A percentile compares a stretch with the other conserved stretches of the same genome.
These are phyloP conservation scores for Babyrousa celebensis DNA, from an alignment of 2,797 vertebrate genomes.

Conservation along the genomic window DNA sequence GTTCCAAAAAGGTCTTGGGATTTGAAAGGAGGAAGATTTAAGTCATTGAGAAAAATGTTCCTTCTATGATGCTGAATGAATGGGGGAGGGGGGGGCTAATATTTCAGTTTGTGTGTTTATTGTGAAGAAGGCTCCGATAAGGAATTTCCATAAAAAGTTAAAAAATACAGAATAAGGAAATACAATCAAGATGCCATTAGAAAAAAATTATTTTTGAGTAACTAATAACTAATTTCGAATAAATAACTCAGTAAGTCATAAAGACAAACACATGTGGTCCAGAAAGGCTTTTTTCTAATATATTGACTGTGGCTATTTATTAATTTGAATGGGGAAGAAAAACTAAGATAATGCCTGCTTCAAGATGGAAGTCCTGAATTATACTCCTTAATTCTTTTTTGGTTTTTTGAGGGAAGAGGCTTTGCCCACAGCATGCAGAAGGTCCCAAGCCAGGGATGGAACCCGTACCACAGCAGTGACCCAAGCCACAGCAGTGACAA, in stretches of 20 bases:
- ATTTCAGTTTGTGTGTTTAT: conserved; percentile 41
- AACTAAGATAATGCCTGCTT: not conserved
- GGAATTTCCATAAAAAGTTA: conserved; percentile 38
- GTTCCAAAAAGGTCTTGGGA: conserved; percentile 9
- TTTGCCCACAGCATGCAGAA: no score
- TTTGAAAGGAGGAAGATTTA: conserved; percentile 15
- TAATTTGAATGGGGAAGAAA: not conserved
- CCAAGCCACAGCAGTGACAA: no score
- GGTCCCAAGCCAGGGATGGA: no score
- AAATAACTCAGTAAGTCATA: conserved; percentile 10
- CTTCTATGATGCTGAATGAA: conserved; percentile 59
- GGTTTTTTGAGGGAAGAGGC: no score
- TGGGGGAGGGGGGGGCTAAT: not conserved
- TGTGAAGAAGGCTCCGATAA: conserved; percentile 29
- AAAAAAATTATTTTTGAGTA: conserved; percentile 49
- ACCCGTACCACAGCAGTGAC: no score
- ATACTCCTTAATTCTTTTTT: not conserved
- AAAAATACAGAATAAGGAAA: conserved; percentile 36
- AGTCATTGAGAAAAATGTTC: conserved; percentile 37
- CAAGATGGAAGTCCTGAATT: not conserved
- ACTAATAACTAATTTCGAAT: not conserved
- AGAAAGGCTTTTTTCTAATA: conserved; percentile 61
- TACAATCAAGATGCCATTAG: not conserved
- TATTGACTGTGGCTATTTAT: not conserved
- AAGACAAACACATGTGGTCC: not conserved